Evolutionary conservation across 1,140 invertebrate genomes (phyloP).

Genomic region (Magallana angulata): DNA sequence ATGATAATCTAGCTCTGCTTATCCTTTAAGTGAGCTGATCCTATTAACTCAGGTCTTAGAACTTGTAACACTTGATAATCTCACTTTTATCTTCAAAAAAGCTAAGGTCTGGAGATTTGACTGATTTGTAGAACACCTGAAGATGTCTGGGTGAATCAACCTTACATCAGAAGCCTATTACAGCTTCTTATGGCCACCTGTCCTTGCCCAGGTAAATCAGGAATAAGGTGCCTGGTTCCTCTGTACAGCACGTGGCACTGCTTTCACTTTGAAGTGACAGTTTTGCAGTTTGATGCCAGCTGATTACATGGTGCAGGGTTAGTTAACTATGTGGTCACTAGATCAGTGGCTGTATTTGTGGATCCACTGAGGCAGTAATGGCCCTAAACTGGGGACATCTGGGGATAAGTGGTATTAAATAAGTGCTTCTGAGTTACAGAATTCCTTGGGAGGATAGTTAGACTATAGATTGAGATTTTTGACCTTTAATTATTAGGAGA

Average conservation of each 20-base stretch:
- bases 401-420: conserved; percentile 21
- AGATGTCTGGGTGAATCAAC: conserved; percentile 5
- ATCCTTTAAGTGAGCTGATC: conserved; percentile 17
- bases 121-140: conserved; percentile 1
- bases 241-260: neutral
- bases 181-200: conserved; percentile 10
- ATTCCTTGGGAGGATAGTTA: neutral
- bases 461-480: neutral
- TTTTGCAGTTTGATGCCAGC: neutral
- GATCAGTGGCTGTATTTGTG: neutral
- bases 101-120: neutral
- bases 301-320: neutral
- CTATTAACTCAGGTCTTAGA: conserved; percentile 10
- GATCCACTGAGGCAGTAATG: neutral
- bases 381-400: conserved; percentile 5
- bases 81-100: conserved; percentile 28
- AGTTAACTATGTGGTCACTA: neutral
- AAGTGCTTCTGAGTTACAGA: neutral
- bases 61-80: conserved; percentile 1
- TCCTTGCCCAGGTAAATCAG: neutral
- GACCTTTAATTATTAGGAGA: neutral
- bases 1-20: neutral
- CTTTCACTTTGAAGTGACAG: conserved; percentile 1
- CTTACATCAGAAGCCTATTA: conserved; percentile 23
- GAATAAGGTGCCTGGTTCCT: neutral